Base-by-base conservation (phyloP, 2,888 invertebrate genomes). In the Epiblema foenella region DNA sequence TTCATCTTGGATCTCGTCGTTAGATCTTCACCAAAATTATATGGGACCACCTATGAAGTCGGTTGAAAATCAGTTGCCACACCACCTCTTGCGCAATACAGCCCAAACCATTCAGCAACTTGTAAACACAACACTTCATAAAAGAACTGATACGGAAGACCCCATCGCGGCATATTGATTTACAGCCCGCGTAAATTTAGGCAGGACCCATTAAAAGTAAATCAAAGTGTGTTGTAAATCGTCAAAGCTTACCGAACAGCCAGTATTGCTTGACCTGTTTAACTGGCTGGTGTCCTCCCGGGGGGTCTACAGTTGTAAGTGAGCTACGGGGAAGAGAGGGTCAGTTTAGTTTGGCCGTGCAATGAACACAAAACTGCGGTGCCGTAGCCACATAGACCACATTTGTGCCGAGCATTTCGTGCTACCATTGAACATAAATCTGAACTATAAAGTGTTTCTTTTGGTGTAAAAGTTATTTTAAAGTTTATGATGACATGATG, bases 221-320 rank as follows among this genome's bases (percentile, higher is more conserved):
- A 79, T 80, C 80, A 79, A 79, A 79, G 78, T 76, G 77, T 37
- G 73, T 68, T 77, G 77, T 80, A 79, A 80, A 80, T 81, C 78
- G 80, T 80, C 80, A 80, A 80, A 81, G 77, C 76, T 75, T 58
- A 68, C 73, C 64, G 64, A 63, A 56, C 63, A 54, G 62, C 81
- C 78, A 76, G 42, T 59, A 15, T 74, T 57, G 11, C 20, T 7
- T 69, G 79, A 73, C 15, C 79, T 54, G 57, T 65, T 29, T 18
- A 17, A 17, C 20, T 42, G 5, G 1, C n/a, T 15, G 37, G 7
- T 3, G 2, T n/a, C 18, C 39, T 33, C 46, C 46, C 3, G 7
- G 29, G 12, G 7, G 7, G 0, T 9, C 54, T 7, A 5, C 1
- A 12, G 17, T 20, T 37, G 24, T 46, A 20, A 7, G 18, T 4